Evolutionary conservation across 2,797 vertebrate species (phyloP), one percentile per base, ranked within the genome.

Genomic region (Myotis planiceps): DNA sequence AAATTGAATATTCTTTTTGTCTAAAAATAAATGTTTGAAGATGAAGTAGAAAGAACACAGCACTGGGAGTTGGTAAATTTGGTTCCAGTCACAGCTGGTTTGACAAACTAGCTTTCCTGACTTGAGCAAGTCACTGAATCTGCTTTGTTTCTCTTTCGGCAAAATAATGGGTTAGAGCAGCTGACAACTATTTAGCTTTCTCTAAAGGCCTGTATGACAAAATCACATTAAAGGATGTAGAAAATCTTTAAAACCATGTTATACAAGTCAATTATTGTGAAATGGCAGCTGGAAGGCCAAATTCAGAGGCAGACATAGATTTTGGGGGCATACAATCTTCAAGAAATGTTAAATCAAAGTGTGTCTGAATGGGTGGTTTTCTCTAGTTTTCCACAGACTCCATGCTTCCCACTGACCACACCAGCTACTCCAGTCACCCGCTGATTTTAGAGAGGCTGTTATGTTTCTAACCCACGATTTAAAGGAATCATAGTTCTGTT

Each of bases 181-280:
- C 25, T 88, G 45, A 82, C 55, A 90, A 5, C 49, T 51, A 80
- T 18, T 65, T 53, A 66, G 18, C 39, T 91, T 58, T 29, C 55
- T 58, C 58, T 86, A 78, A 88, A 97, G 93, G 19, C 34, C 53
- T 42, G 25, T 12, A 19, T 51, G 51, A 83, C 51, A 88, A 92
- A 85, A 66, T 86, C 49, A 86, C 32, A 72, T 14, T 63, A 79
- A 86, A 82, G 47, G 34, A 58, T 71, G 74, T 6, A 94, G 42
- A 18, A 83, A 92, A 69, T 71, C 25, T 66, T 89, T 88, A 49
- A 80, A 83, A 75, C 5, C 27, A 42, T 19, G 21, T 58, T 80
- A 81, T 60, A 94, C 60, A 89, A 82, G 9, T 69, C 19, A 94
- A 25, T 3, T 63, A 7, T 90, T 92, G 27, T 25, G 82, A 89